Conservation (phyloP, 2,888 invertebrate species). For the Eurois occulta region DNA sequence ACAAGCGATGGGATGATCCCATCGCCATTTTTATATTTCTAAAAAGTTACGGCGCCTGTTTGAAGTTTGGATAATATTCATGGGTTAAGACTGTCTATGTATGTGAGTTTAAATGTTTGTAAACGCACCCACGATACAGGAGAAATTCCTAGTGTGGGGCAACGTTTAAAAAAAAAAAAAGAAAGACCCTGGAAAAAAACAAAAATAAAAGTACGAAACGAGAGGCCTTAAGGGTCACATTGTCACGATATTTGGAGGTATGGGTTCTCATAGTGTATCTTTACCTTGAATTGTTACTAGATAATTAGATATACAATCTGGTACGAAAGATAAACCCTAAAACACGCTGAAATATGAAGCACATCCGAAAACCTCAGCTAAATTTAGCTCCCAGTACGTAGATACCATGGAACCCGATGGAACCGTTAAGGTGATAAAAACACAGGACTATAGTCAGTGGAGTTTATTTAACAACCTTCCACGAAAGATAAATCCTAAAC, state of each 20-base stretch:
- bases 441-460: not conserved
- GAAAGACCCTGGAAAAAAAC: no score
- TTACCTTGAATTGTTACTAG: no score
- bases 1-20: not conserved
- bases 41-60: not conserved
- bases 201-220: no score
- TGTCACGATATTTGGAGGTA: not conserved
- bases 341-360: conserved; percentile 26
- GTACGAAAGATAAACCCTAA: not conserved
- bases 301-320: no score
- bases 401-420: conserved; percentile 11
- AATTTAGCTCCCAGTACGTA: conserved; percentile 18
- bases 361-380: conserved; percentile 17
- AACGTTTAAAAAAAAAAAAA: no score
- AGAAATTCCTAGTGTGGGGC: no score
- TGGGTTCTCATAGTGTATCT: no score
- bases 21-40: not conserved
- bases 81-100: not conserved
- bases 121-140: no score
- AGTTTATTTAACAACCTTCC: not conserved
- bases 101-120: no score
- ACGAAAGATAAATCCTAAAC: conserved; percentile 2
- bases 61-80: not conserved
- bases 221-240: no score
- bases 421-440: not conserved